phyloP scores from a whole-genome alignment of 2,888 invertebrate species.

The Beris morrisii region DNA sequence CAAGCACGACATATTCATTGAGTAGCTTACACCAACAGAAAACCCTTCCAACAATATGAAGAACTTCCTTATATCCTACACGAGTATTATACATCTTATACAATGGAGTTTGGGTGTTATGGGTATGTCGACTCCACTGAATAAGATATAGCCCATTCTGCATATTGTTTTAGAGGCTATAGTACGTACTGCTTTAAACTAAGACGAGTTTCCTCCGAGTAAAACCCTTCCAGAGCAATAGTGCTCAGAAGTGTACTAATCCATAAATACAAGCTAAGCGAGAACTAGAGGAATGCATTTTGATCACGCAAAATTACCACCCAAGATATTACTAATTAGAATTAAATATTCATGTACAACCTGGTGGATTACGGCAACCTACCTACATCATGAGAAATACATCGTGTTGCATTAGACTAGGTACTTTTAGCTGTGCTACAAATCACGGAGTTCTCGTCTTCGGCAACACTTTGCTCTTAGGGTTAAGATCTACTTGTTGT shows the following conservation, averaged over 20 bases:
- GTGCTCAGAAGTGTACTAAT: not conserved
- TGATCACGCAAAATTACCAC: conserved; percentile 30
- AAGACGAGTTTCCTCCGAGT: not conserved
- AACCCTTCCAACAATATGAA: conserved; percentile 13
- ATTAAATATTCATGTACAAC: conserved; percentile 34
- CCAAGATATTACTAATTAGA: conserved; percentile 34
- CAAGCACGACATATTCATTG: conserved; percentile 27
- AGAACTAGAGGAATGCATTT: conserved; percentile 37
- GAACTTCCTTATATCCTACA: conserved; percentile 14
- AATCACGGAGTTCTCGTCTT: conserved; percentile 13
- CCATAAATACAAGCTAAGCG: conserved; percentile 21
- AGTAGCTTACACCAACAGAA: conserved; percentile 1
- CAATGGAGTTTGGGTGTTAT: too few relatives aligned
- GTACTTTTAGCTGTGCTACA: conserved; percentile 6
- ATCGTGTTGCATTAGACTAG: not conserved
- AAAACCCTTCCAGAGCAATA: not conserved
- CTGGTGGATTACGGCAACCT: not conserved
- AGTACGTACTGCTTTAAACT: too few relatives aligned
- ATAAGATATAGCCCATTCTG: too few relatives aligned
- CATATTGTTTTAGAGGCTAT: too few relatives aligned
- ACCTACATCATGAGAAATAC: too few relatives aligned
- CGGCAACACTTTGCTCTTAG: conserved; percentile 9
- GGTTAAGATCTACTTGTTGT: too few relatives aligned
- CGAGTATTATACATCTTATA: too few relatives aligned
- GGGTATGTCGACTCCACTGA: too few relatives aligned